Evolutionary conservation across 23 tunicate species (phyloP), one percentile per base, ranked within the genome.

Genomic region (Halocynthia roretzi): DNA sequence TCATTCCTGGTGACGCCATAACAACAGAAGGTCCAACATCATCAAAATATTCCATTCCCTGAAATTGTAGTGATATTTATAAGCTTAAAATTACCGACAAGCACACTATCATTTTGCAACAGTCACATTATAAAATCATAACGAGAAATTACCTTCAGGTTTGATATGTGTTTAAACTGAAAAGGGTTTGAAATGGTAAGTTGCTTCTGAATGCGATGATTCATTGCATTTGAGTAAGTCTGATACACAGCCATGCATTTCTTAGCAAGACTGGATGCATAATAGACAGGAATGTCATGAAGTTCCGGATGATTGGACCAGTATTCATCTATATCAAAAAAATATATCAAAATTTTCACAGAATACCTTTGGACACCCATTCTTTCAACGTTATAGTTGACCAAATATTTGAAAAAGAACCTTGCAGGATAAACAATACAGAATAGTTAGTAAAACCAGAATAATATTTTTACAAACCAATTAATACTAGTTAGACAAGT

Each of bases 1-100:
- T 93, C 98, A 93, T 93, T 7, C 98, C 98, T 5, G 98, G 98
- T 53, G 93, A 86, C 21, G 98, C 98, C 93, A 93, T 86, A 50
- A 93, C 98, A 31, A 93, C 98, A 49, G 93, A 93, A 7, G 98
- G 98, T 7, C 98, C 98, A 61, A 86, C 88, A 75, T 93, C 98
- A 68, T 93, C 98, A 76, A 93, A 93, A 62, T 86, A 82, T 73
- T 93, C 98, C 93, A 87, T 93, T 4, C 98, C 98, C 93, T 86
- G 54, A 2, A 83, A 61, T 20, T 60, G n/a, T 60, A 60, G n/a
- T 60, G n/a, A 15, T 60, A 15, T 15, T 60, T 60, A 60, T 15
- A 60, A 60, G n/a, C 17, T 60, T 60, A 1, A 4, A 15, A 17
- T 60, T 15, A 60, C n/a, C 4, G n/a, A 60, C 17, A 15, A 60